A percentile compares a stretch with the other conserved stretches of the same genome.
These are phyloP conservation scores for Buathra laborator DNA, from an alignment of 2,888 invertebrate species.

Conservation along the genomic window DNA sequence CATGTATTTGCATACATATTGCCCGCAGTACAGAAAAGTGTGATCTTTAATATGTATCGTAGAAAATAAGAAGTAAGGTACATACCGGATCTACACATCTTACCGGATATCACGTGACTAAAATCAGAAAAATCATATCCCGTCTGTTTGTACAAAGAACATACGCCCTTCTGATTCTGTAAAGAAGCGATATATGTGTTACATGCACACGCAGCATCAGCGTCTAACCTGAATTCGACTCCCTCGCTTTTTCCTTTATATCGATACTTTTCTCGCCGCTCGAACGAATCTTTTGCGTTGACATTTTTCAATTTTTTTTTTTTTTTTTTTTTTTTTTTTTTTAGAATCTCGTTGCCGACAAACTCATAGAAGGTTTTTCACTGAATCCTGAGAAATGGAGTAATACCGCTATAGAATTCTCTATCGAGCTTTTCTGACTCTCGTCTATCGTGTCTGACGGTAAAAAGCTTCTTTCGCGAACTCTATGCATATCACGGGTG, in stretches of 20 bases:
- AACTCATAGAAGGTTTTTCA: not conserved
- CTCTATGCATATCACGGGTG: not conserved
- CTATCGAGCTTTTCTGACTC: not conserved
- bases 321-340: too few species aligned
- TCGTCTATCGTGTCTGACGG: not conserved
- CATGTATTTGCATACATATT: not conserved
- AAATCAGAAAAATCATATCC: too few species aligned
- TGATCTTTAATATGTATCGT: constrained; percentile 2
- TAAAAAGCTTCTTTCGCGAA: too few species aligned
- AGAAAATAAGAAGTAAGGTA: not conserved
- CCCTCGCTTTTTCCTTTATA: not conserved
- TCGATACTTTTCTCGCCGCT: not conserved
- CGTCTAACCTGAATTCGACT: not conserved
- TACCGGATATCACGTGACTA: too few species aligned
- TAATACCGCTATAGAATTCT: constrained; percentile 2
- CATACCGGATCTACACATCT: not conserved
- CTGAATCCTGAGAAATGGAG: constrained; percentile 21
- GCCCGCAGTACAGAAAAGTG: not conserved
- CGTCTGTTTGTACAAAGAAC: too few species aligned
- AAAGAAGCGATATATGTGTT: not conserved
- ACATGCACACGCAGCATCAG: not conserved
- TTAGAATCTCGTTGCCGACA: not conserved
- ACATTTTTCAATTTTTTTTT: constrained; percentile 7
- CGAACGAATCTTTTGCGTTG: constrained; percentile 7
- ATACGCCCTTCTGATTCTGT: too few species aligned